Base-by-base conservation (phyloP, 2,797 vertebrate species). In the Eupleurogrammus muticus region DNA sequence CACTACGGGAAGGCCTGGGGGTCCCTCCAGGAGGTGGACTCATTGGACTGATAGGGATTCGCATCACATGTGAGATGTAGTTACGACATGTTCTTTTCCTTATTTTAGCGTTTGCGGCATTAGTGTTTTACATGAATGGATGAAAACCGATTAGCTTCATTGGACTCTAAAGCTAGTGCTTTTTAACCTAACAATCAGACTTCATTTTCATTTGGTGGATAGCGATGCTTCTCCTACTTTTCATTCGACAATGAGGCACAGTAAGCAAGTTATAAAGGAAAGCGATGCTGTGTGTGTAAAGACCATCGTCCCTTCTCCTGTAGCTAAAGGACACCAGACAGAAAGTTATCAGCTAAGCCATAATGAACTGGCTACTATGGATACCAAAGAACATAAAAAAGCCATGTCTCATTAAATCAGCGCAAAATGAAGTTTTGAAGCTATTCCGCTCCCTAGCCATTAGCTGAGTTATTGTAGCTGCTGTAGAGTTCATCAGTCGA, bases 1-100 rank as follows among this genome's bases (percentile, higher is more conserved):
- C 70, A 73, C 46, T 44, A 55, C 55, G 44, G 57, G 72, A 48
- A 48, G 53, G 58, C 65, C n/a, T 23, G 40, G 47, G 60, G 6
- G 49, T 32, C 23, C 44, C 50, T 35, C 50, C 35, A 17, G 53
- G 60, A 47, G 52, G 28, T 0, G 24, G 20, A 60, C 14, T 2
- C 36, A 6, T 28, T 40, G 42, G 47, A 49, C 36, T 72, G 52
- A 54, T 38, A n/a, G 60, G 21, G 19, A 48, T 20, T 32, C 32
- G 13, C 12, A 8, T 44, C 17, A 55, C 10, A 10, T 40, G 17
- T 1, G 36, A 44, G 10, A 14, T 14, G 38, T 42, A 14, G 14
- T 40, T 42, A 17, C 9, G 5, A 23, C 42, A 3, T 9, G n/a
- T 35, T 24, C 23, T 23, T 32, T 8, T 65, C 11, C n/a, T 65